Percentiles rank a stretch among this genome's conserved stretches.
Evolutionary conservation across 2,888 invertebrate species (phyloP).

Genomic region (Drosophila planitibia): DNA sequence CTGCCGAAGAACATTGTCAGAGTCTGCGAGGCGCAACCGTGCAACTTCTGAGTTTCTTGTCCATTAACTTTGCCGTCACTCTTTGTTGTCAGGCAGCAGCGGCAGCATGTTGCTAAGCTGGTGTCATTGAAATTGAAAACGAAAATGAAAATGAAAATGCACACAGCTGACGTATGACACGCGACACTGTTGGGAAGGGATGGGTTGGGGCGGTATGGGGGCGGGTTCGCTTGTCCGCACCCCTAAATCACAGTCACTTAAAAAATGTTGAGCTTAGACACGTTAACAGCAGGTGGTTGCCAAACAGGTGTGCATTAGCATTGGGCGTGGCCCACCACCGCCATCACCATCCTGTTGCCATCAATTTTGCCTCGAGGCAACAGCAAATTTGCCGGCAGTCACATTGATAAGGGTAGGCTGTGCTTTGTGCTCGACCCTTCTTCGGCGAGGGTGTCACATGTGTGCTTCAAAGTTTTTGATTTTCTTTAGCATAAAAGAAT

Average conservation of each 20-base stretch:
- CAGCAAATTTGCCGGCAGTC: slow-evolving; percentile 28
- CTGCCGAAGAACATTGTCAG: slow-evolving; percentile 9
- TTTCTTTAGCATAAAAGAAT: slow-evolving; percentile 22
- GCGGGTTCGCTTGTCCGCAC: slow-evolving; percentile 14
- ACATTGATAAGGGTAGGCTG: slow-evolving; percentile 58
- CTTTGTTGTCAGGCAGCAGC: slow-evolving; percentile 54
- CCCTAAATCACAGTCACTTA: slow-evolving; percentile 79
- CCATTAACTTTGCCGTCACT: slow-evolving; percentile 71
- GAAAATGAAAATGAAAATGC: slow-evolving; percentile 58
- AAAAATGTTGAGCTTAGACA: slow-evolving; percentile 68
- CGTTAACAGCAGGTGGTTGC: slow-evolving; percentile 78
- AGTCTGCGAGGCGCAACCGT: slow-evolving; percentile 1
- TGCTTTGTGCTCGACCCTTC: slow-evolving; percentile 6
- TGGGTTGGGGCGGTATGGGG: background rate
- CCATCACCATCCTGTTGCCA: slow-evolving; percentile 29
- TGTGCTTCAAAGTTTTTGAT: slow-evolving; percentile 51
- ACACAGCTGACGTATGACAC: slow-evolving; percentile 79
- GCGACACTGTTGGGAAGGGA: slow-evolving; percentile 33
- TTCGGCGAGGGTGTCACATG: slow-evolving; percentile 31
- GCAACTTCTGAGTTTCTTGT: slow-evolving; percentile 58
- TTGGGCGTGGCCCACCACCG: slow-evolving; percentile 26
- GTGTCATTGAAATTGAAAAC: slow-evolving; percentile 74
- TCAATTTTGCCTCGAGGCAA: slow-evolving; percentile 61
- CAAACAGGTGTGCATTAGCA: slow-evolving; percentile 63
- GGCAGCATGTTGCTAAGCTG: slow-evolving; percentile 70